Evolutionary conservation across 1,140 invertebrate species (phyloP).

Genomic region (Drosophila ironensis): DNA sequence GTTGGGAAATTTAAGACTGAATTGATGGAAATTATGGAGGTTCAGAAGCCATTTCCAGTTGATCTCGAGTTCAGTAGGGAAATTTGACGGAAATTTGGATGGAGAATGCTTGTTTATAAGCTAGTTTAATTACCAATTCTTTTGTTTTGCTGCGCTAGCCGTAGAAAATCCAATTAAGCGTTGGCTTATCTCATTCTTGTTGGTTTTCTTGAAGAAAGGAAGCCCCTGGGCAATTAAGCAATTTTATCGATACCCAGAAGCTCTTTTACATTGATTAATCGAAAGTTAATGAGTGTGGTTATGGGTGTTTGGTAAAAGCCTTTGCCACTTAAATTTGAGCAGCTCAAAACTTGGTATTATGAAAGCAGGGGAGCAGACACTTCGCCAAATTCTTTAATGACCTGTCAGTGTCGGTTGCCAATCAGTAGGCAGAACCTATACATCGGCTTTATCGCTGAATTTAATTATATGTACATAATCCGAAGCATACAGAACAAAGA

Average conservation of each 20-base stretch:
- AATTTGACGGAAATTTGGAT: too few relatives aligned
- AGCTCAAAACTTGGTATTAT: neutral
- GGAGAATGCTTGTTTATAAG: too few relatives aligned
- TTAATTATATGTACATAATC: constrained; percentile 16
- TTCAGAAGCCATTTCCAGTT: constrained; percentile 13
- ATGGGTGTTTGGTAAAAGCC: neutral
- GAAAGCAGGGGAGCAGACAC: neutral
- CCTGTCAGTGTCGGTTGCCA: neutral
- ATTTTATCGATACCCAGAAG: constrained; percentile 9
- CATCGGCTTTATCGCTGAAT: constrained; percentile 18
- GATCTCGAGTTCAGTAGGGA: neutral
- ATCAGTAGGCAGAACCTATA: neutral
- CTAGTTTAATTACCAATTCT: too few relatives aligned
- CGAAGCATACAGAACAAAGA: constrained; percentile 11
- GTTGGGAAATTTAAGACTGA: constrained; percentile 8
- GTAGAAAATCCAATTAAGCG: neutral
- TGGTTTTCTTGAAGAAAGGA: neutral
- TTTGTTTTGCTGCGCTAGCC: too few relatives aligned
- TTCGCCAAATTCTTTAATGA: neutral
- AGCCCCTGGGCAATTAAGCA: neutral
- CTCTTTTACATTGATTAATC: constrained; percentile 11
- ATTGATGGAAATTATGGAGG: neutral
- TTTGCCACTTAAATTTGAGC: neutral
- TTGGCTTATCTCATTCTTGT: neutral
- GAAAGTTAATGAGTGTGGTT: constrained; percentile 26